Percentiles rank a stretch among this genome's conserved stretches.
Conservation (phyloP, 2,888 invertebrate genomes). For the Pristionchus exspectatus region DNA sequence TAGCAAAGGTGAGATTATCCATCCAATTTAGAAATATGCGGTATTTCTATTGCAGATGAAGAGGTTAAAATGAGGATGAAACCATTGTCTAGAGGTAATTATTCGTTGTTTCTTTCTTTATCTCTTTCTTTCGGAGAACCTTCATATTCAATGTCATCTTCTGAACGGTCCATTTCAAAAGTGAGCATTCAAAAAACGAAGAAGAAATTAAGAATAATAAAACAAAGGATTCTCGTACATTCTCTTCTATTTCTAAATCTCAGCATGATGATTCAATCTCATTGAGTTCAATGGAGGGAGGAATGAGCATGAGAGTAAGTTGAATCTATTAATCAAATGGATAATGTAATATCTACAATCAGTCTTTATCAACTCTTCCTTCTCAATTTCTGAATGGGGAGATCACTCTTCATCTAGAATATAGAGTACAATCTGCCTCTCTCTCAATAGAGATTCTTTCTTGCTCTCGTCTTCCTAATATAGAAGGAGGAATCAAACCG, state of each 20-base stretch:
- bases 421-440: slow-evolving; percentile 36
- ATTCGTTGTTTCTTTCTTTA: neutral
- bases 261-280: neutral
- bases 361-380: neutral
- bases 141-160: neutral
- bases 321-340: neutral
- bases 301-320: neutral
- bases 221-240: neutral
- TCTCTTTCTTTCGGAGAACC: neutral
- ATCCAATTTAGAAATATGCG: too few species aligned
- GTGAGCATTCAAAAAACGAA: neutral
- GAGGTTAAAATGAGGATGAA: neutral
- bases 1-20: neutral
- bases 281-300: neutral
- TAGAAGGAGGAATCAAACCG: neutral
- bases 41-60: neutral
- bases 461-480: neutral
- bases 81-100: neutral
- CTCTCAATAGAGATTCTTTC: neutral
- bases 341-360: neutral
- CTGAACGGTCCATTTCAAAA: neutral
- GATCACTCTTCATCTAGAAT: neutral
- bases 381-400: neutral
- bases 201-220: neutral
- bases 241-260: neutral